Evolutionary conservation across 2,113 vertebrate genomes (phyloP).

Genomic region (Tupaia tana): DNA sequence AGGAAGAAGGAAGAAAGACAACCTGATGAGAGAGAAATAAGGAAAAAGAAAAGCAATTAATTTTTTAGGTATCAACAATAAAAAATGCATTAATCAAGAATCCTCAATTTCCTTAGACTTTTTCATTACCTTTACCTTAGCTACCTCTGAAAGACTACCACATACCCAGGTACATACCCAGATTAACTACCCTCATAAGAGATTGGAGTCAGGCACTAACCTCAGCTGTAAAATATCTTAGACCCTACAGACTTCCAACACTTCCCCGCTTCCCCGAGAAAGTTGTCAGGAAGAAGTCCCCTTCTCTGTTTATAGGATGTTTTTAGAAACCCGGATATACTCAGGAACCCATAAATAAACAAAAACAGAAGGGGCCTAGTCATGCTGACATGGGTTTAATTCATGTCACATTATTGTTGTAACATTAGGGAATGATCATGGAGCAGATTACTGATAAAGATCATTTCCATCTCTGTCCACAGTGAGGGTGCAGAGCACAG

Average conservation of each 20-base stretch:
- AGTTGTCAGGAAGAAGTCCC: background rate
- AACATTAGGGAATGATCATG: background rate
- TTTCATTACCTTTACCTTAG: background rate
- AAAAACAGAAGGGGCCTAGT: background rate
- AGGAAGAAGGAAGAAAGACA: background rate
- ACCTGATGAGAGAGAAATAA: background rate
- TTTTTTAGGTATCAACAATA: background rate
- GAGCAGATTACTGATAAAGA: background rate
- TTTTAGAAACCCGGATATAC: background rate
- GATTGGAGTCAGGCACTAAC: background rate
- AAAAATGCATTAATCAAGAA: background rate
- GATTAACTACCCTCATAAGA: background rate
- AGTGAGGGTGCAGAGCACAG: background rate
- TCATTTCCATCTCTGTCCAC: background rate
- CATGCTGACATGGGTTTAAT: background rate
- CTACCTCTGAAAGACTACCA: background rate
- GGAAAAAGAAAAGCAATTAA: background rate
- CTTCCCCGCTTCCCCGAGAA: background rate
- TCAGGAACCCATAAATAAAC: background rate
- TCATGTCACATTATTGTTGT: background rate
- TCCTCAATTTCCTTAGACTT: background rate
- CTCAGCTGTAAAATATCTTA: background rate
- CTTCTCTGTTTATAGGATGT: conserved; percentile 21
- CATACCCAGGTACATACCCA: background rate
- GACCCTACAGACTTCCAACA: background rate